A percentile compares a stretch with the other conserved stretches of the same genome.
Evolutionary conservation across 2,888 invertebrate genomes (phyloP).

Genomic region (Limenitis camilla): DNA sequence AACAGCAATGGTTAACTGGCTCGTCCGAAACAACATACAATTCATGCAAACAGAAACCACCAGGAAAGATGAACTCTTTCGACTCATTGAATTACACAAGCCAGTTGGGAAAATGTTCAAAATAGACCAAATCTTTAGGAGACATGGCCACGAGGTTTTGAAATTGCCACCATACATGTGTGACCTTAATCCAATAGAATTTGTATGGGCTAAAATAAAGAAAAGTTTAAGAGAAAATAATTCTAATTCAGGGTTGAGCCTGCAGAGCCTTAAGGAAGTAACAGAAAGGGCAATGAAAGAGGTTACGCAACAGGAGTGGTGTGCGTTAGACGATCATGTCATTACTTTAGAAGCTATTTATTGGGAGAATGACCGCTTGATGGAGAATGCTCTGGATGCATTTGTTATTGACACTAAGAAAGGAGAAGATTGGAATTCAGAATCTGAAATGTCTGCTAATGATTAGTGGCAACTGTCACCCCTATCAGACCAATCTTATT

Average conservation of each 20-base stretch:
- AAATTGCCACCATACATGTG: conserved; percentile 3
- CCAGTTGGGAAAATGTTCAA: too few relatives aligned
- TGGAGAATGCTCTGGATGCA: conserved; percentile 8
- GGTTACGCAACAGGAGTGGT: conserved; percentile 13
- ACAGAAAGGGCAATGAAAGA: conserved; percentile 7
- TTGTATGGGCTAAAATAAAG: conserved; percentile 11
- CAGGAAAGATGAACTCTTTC: too few relatives aligned
- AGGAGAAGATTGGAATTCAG: too few relatives aligned
- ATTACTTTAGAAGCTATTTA: conserved; percentile 15
- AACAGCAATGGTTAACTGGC: too few relatives aligned
- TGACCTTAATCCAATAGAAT: conserved; percentile 18
- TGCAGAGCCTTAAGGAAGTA: conserved; percentile 14
- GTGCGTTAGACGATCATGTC: conserved; percentile 11
- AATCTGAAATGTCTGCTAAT: too few relatives aligned
- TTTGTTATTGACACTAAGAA: background rate
- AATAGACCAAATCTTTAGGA: too few relatives aligned
- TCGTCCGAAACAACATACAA: too few relatives aligned
- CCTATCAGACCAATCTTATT: too few relatives aligned
- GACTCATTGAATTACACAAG: too few relatives aligned
- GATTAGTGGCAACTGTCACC: too few relatives aligned
- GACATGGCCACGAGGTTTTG: too few relatives aligned
- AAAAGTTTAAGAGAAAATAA: conserved; percentile 10
- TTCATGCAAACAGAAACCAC: too few relatives aligned
- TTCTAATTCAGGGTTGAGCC: conserved; percentile 11
- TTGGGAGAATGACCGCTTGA: conserved; percentile 13